phyloP scores from a whole-genome alignment of 2,797 vertebrate genomes.

The Botia kubotai region DNA sequence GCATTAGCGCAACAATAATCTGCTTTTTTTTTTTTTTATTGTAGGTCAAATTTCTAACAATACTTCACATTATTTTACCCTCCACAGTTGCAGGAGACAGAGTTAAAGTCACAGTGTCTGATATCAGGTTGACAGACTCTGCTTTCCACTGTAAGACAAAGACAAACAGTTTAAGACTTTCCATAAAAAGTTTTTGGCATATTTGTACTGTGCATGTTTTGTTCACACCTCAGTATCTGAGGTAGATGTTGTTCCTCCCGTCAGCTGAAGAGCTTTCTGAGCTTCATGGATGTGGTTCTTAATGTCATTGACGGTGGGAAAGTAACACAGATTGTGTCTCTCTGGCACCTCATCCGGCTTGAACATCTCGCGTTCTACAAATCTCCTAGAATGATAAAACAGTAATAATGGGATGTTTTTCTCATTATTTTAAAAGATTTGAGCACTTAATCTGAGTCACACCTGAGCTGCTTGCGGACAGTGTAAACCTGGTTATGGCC shows the following conservation, averaged over 20 bases:
- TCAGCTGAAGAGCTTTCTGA: slow-evolving; percentile 75
- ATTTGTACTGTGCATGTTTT: background rate
- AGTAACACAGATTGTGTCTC: slow-evolving; percentile 86
- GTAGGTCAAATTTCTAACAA: background rate
- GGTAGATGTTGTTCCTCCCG: background rate
- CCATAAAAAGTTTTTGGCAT: background rate
- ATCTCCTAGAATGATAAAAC: slow-evolving; percentile 72
- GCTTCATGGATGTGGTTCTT: slow-evolving; percentile 89
- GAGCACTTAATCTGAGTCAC: background rate
- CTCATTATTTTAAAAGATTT: background rate
- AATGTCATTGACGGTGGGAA: slow-evolving; percentile 88
- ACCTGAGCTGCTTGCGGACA: slow-evolving; percentile 82
- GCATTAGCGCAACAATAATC: background rate
- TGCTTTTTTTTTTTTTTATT: background rate
- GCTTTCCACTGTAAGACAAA: slow-evolving; percentile 70
- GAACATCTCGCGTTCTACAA: slow-evolving; percentile 87
- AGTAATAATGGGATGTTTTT: background rate
- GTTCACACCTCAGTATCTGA: slow-evolving; percentile 50
- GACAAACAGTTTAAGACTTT: background rate
- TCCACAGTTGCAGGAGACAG: slow-evolving; percentile 75
- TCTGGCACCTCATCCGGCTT: slow-evolving; percentile 83
- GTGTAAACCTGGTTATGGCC: slow-evolving; percentile 84
- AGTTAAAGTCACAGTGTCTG: slow-evolving; percentile 78
- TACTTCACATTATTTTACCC: slow-evolving; percentile 69
- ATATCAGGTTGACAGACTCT: slow-evolving; percentile 11